Evolutionary conservation across 2,888 invertebrate genomes (phyloP).

Genomic region (Lagria hirta): DNA sequence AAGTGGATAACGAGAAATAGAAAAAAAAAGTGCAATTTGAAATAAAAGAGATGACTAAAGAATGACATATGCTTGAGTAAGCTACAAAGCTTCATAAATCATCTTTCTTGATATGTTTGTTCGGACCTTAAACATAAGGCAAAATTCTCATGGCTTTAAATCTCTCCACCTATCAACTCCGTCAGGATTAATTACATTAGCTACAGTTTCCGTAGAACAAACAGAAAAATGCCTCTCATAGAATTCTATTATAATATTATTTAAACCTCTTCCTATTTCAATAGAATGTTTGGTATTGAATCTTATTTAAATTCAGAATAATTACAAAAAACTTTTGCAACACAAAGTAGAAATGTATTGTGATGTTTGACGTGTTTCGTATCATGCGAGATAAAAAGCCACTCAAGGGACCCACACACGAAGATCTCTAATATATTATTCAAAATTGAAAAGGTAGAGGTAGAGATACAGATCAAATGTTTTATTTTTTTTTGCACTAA

Average conservation of each 20-base stretch:
- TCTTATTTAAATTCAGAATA: too few species aligned
- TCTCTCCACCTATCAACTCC: conserved; percentile 28
- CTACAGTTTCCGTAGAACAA: conserved; percentile 25
- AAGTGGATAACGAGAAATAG: neutral
- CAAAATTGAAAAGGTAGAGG: conserved; percentile 12
- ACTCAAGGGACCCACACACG: conserved; percentile 11
- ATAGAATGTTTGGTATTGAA: too few species aligned
- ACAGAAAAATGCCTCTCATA: too few species aligned
- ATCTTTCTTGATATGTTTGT: conserved; percentile 32
- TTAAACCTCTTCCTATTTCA: too few species aligned
- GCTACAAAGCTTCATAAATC: conserved; percentile 26
- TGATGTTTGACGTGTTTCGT: conserved; percentile 14
- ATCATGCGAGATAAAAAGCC: conserved; percentile 14
- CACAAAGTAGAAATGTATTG: conserved; percentile 16
- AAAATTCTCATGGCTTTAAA: conserved; percentile 28
- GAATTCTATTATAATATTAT: too few species aligned
- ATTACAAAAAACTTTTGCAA: conserved; percentile 6
- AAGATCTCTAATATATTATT: conserved; percentile 24
- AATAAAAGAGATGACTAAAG: too few species aligned
- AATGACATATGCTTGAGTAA: too few species aligned
- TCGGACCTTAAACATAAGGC: conserved; percentile 30
- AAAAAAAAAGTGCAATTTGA: conserved; percentile 1
- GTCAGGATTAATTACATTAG: conserved; percentile 31
- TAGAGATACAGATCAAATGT: conserved; percentile 12
- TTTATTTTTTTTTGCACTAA: too few species aligned